phyloP scores from a whole-genome alignment of 1,140 invertebrate genomes.

The Daktulosphaira vitifoliae region DNA sequence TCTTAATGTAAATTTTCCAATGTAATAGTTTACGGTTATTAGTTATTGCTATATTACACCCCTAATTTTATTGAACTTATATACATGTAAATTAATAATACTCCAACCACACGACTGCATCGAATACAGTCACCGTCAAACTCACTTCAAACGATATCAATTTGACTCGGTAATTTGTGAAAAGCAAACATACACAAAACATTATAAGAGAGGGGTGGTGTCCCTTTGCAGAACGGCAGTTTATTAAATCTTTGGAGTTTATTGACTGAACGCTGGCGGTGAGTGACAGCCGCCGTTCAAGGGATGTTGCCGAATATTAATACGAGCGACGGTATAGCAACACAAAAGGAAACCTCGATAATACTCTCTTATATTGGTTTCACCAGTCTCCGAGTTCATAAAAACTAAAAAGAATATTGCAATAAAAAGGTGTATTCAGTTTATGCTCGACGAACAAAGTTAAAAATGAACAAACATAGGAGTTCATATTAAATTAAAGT shows the following conservation, averaged over 20 bases:
- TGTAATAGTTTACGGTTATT: no score
- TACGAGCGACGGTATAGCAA: not conserved
- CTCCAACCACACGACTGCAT: not conserved
- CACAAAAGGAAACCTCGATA: conserved; percentile 17
- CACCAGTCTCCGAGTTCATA: not conserved
- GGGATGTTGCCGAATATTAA: conserved; percentile 19
- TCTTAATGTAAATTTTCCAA: no score
- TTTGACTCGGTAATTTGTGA: conserved; percentile 22
- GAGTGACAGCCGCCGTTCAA: not conserved
- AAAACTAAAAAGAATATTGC: not conserved
- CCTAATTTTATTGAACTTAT: no score
- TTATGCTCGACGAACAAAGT: no score
- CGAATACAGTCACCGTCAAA: not conserved
- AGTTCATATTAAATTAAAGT: no score
- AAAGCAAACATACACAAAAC: conserved; percentile 21
- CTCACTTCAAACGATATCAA: conserved; percentile 27
- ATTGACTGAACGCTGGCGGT: conserved; percentile 12
- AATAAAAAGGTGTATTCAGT: no score
- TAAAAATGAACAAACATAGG: no score
- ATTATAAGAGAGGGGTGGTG: not conserved
- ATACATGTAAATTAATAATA: no score
- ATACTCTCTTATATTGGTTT: conserved; percentile 22
- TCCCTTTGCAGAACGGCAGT: not conserved
- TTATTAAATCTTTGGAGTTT: conserved; percentile 29
- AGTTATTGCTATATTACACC: no score